Conservation (phyloP, 2,113 vertebrate genomes). For the Oceanodroma tethys region DNA sequence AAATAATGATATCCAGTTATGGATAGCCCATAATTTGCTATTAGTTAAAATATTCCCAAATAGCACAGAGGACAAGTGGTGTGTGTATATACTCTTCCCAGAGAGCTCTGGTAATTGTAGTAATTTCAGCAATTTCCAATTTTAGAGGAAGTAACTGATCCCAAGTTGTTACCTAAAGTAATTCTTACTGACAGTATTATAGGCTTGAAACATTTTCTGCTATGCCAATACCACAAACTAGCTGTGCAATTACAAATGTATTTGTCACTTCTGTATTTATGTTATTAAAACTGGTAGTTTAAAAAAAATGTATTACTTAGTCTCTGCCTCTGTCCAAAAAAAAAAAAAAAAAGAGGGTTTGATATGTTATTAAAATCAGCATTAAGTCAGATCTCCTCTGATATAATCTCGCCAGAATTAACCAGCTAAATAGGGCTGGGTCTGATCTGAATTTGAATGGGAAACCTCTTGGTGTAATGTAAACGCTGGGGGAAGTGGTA, state of each 20-base stretch:
- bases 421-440: neutral
- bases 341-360: neutral
- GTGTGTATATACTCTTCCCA: neutral
- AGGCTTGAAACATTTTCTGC: neutral
- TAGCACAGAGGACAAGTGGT: neutral
- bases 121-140: conserved; percentile 9
- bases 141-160: conserved; percentile 10
- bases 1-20: neutral
- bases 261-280: conserved; percentile 2
- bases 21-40: neutral
- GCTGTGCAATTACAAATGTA: neutral
- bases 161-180: conserved; percentile 1
- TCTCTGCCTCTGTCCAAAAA: neutral
- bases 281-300: neutral
- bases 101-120: neutral
- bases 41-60: neutral
- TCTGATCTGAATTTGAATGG: neutral
- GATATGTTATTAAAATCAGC: neutral
- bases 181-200: neutral
- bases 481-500: neutral
- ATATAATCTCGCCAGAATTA: neutral
- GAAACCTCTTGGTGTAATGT: neutral
- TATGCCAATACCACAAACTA: neutral
- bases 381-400: neutral
- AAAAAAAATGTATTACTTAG: neutral